phyloP scores from a whole-genome alignment of 2,113 vertebrate genomes.

The Cettia cetti region DNA sequence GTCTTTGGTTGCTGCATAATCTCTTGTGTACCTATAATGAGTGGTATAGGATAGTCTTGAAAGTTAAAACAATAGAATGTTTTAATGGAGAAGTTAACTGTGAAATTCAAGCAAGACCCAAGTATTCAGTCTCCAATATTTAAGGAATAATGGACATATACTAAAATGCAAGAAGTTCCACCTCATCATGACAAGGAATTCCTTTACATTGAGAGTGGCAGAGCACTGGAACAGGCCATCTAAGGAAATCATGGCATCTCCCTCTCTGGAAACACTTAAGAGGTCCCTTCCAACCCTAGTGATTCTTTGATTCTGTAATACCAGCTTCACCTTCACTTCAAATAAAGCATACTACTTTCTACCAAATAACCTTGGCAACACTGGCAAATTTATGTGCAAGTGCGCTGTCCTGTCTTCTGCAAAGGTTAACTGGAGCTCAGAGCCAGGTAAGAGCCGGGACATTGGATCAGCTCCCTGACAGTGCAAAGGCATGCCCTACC shows the following conservation, averaged over 20 bases:
- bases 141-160: neutral
- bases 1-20: neutral
- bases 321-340: neutral
- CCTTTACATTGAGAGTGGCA: neutral
- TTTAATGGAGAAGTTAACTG: neutral
- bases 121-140: neutral
- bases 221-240: neutral
- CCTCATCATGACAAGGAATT: neutral
- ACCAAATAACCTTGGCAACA: neutral
- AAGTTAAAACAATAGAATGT: neutral
- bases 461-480: neutral
- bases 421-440: neutral
- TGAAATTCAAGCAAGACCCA: neutral
- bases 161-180: neutral
- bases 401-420: neutral
- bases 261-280: neutral
- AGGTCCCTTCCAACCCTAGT: neutral
- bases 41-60: neutral
- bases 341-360: neutral
- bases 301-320: neutral
- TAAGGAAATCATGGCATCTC: neutral
- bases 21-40: neutral
- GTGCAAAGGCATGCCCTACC: neutral
- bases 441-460: neutral
- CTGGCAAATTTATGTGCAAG: neutral